Evolutionary conservation across 2,888 invertebrate species (phyloP), one percentile per base, ranked within the genome.

Genomic region (Lottia gigantea): DNA sequence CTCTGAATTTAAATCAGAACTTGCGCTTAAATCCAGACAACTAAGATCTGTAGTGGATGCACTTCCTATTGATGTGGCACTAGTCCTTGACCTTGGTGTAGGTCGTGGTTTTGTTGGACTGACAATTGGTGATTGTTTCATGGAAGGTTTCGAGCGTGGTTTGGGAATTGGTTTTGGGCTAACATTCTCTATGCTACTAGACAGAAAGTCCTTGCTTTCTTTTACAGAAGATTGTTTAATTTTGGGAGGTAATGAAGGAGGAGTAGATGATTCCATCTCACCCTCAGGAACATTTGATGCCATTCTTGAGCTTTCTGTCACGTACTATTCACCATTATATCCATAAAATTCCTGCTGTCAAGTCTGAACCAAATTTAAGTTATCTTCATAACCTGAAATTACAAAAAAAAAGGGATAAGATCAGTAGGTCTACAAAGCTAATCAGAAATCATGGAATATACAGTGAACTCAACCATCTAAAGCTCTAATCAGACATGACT

Each of bases 51-150:
- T 40, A 11, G 40, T 40, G 40, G 40, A 40, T 40, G 40, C 40
- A 8, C 40, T 40, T 40, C 40, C 40, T 8, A 8, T 8, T 1
- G 40, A 40, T 40, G 40, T 40, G 11, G 67, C 31, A 23, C 49
- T 67, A 3, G 67, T 61, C 55, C 67, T 49, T 14, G 55, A 55
- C 15, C 67, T 49, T 55, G 67, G 67, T 67, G 40, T 67, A 6
- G 67, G 67, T 40, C 15, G 47, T 12, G 67, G 67, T n/a, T 40
- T n/a, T 31, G 61, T 31, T 23, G 49, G n/a, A 12, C 55, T 55
- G 61, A 26, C 23, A 12, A 47, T 65, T 23, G 67, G 49, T 26
- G 67, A 67, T 40, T 23, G 11, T 11, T 23, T 55, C n/a, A 61
- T 7, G 2, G 23, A 31, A 8, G 19, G 40, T 55, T 67, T 67